Conservation (phyloP, 2,113 vertebrate genomes). For the Tonatia bakeri region DNA sequence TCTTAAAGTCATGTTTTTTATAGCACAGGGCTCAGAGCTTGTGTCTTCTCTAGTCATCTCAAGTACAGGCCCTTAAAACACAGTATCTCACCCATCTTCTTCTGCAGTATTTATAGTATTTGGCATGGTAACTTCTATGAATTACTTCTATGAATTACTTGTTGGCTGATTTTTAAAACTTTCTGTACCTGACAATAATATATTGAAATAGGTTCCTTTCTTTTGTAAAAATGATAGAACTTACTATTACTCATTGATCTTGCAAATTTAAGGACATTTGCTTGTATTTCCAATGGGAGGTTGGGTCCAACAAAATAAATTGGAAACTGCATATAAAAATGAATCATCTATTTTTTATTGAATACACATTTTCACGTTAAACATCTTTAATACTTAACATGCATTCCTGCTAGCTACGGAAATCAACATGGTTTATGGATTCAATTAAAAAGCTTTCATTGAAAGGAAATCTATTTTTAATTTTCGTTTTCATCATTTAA, state of each 20-base stretch:
- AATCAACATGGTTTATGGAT: slow-evolving; percentile 59
- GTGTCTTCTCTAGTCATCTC: not conserved
- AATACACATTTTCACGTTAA: slow-evolving; percentile 50
- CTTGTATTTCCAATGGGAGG: not conserved
- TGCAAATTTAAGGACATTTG: slow-evolving; percentile 25
- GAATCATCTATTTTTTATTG: slow-evolving; percentile 56
- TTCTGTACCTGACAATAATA: not conserved
- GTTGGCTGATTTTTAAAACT: not conserved
- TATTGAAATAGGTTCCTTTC: slow-evolving; percentile 14
- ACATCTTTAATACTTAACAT: slow-evolving; percentile 54
- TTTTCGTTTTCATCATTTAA: slow-evolving; percentile 68
- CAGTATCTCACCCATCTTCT: not conserved
- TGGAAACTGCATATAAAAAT: slow-evolving; percentile 48
- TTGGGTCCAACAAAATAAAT: slow-evolving; percentile 36
- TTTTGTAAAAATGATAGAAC: slow-evolving; percentile 19
- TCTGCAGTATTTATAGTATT: not conserved
- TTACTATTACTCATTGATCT: slow-evolving; percentile 26
- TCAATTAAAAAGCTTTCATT: slow-evolving; percentile 59
- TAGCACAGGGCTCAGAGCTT: not conserved
- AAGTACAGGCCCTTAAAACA: not conserved
- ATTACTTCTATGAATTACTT: no score
- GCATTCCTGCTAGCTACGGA: slow-evolving; percentile 27
- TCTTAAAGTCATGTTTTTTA: not conserved
- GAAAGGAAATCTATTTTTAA: slow-evolving; percentile 66
- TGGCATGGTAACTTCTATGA: not conserved